A percentile compares a stretch with the other conserved stretches of the same genome.
phyloP scores from a whole-genome alignment of 2,797 vertebrate species.

The Chiroxiphia lanceolata region DNA sequence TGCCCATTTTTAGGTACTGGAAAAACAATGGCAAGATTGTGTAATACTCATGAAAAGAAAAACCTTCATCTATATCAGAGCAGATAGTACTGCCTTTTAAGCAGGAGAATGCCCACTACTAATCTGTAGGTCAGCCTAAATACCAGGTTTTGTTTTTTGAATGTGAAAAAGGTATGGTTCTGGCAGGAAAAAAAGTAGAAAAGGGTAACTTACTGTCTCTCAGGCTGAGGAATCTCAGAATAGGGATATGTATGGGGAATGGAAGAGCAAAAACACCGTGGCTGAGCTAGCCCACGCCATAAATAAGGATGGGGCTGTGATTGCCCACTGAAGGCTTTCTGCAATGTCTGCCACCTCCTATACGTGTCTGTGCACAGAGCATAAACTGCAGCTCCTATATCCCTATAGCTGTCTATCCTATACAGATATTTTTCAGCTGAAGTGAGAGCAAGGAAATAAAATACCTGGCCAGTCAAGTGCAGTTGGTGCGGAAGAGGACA shows the following conservation, averaged over 20 bases:
- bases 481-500: not conserved
- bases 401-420: not conserved
- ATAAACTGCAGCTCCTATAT: not conserved
- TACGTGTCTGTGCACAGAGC: not conserved
- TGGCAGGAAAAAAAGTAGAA: not conserved
- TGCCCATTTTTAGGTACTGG: not conserved
- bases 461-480: not conserved
- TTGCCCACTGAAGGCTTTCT: not conserved
- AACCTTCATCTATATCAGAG: not conserved
- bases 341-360: not conserved
- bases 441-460: not conserved
- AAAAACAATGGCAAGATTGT: not conserved
- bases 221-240: not conserved
- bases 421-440: not conserved
- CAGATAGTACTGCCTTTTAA: constrained; percentile 1
- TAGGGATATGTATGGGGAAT: not conserved
- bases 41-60: not conserved
- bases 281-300: not conserved
- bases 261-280: accelerated
- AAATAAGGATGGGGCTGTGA: not conserved
- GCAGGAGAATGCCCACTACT: not conserved
- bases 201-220: not conserved
- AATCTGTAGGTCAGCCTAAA: constrained; percentile 4
- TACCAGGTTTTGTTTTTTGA: constrained; percentile 13
- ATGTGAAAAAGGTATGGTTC: not conserved